Percentiles rank a stretch among this genome's conserved stretches.
Conservation (phyloP, 2,113 vertebrate species). For the Butorides virescens region DNA sequence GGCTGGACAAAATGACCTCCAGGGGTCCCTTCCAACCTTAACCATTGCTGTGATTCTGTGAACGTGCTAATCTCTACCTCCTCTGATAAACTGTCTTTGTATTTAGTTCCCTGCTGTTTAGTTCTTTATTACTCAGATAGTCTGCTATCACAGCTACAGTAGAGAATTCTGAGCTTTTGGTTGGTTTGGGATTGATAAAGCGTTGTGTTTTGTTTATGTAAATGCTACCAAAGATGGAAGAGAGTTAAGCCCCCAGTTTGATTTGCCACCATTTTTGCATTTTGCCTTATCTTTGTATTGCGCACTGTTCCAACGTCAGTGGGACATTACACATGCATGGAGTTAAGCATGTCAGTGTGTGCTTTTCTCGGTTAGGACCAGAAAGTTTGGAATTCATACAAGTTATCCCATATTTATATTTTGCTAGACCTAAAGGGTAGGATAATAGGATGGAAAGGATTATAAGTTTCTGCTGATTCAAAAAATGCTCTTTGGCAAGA, state of each 20-base stretch:
- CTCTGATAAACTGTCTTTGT: neutral
- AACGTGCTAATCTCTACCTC: neutral
- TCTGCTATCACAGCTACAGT: neutral
- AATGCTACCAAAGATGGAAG: neutral
- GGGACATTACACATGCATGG: neutral
- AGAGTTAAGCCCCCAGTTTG: neutral
- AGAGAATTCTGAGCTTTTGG: neutral
- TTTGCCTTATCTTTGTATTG: neutral
- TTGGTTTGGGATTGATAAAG: neutral
- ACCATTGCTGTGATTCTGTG: neutral
- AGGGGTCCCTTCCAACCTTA: neutral
- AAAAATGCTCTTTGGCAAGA: neutral
- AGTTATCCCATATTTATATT: neutral
- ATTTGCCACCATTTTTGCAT: neutral
- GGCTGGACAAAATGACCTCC: neutral
- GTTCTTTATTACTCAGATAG: neutral
- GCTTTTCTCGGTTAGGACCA: neutral
- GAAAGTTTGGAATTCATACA: neutral
- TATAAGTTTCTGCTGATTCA: neutral
- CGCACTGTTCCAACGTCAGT: neutral
- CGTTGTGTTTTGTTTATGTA: neutral
- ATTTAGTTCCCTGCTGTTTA: neutral
- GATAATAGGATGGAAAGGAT: neutral
- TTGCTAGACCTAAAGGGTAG: neutral
- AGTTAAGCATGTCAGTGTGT: neutral